Base-by-base conservation (phyloP, 1,140 invertebrate species). In the Bombus haemorrhoidalis region DNA sequence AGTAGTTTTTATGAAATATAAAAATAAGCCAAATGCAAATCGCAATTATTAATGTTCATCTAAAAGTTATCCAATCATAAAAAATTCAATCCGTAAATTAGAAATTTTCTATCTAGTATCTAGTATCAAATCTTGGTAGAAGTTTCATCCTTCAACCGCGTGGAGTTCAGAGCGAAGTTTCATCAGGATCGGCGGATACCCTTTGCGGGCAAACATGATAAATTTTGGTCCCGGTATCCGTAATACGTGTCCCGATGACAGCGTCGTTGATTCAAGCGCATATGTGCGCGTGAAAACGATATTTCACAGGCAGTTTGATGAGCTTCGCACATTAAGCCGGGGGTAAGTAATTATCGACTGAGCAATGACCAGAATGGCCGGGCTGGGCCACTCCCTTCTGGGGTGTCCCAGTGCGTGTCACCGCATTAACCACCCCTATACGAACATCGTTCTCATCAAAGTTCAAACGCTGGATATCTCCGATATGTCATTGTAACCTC, bases 281-380 rank as follows among this genome's bases (percentile, higher is more conserved):
- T 84, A 87, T 87, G 84, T 77, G 86, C 88, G 86, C 88, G 87
- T 76, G 89, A 91, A 92, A 91, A 89, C 88, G 88, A 90, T 90
- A 92, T 88, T 91, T 91, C 82, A 91, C 90, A 88, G 77, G 81
- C 82, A 91, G 85, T 89, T 91, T 92, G 91, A 91, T 92, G 91
- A 92, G 91, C 91, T 90, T 81, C 88, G 83, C 87, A 87, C 90
- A 92, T 94, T 91, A 93, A 93, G 87, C 89, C 77, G 87, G 87
- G 92, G 90, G 88, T 92, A 93, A 93, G 93, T 94, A 94, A 94
- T 94, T 94, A 94, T 94, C 89, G 91, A 91, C 91, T 93, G 90
- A 93, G 89, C 93, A 91, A 82, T 85, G 85, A 84, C 88, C 91
- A 91, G 90, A 87, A 91, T 91, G 89, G 85, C 83, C 86, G 87